Evolutionary conservation across 2,113 vertebrate species (phyloP), one percentile per base, ranked within the genome.

Genomic region (Bothrops jararaca): DNA sequence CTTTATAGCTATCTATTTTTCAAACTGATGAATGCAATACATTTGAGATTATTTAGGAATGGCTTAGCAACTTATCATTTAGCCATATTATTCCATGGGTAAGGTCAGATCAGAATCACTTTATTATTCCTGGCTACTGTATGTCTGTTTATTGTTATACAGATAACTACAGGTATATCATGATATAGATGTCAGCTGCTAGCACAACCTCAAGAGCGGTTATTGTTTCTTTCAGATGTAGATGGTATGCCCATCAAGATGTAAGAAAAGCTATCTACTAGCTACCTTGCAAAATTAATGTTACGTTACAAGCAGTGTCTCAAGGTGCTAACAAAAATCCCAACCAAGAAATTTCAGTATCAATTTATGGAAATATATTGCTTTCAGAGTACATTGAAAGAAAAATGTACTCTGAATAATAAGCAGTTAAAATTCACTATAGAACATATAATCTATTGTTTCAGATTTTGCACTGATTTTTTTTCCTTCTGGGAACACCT

Each of bases 221-320:
- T 89, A 57, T 92, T 92, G 20, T 54, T 92, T 85, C 64, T 89
- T 92, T 52, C 57, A n/a, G 42, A 26, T 92, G 86, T 58, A 53
- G 50, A 90, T 34, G 6, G 26, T 80, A 12, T 92, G 69, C 22
- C 54, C 34, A 85, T 80, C 53, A 89, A 89, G 69, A 85, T 89
- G 74, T 85, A 92, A 42, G 42, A 34, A 89, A 89, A 92, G 64
- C 52, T 60, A 60, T 50, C 29, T 58, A 58, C 54, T 85, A 60
- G 54, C 45, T 29, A 53, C 85, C 50, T 54, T 39, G 50, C 15
- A 74, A 12, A 26, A 74, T 89, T 85, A 57, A 92, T 85, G 69
- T 85, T 92, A 80, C 42, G 15, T 88, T 89, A 57, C 92, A 50
- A 92, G 26, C 18, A 89, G 29, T 89, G 52, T 42, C 60, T 80